Percentiles rank a stretch among this genome's conserved stretches.
phyloP scores from a whole-genome alignment of 2,113 vertebrate species.

The Thamnaconus septentrionalis region DNA sequence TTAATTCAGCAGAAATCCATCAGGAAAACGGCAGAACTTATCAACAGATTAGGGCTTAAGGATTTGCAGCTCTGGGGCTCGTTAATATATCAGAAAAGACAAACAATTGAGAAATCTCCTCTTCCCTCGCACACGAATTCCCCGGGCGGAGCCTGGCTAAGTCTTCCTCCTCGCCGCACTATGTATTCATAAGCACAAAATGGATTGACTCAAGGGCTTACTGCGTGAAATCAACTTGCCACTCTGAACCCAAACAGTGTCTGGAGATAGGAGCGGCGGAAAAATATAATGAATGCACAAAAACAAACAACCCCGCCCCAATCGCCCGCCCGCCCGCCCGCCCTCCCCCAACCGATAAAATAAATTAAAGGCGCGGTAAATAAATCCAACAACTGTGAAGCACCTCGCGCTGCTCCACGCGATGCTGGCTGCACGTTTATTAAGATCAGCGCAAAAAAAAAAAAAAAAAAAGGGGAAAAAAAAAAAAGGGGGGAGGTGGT shows the following conservation, averaged over 20 bases:
- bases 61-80: slow-evolving; percentile 43
- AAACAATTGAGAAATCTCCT: slow-evolving; percentile 50
- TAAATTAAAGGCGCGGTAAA: slow-evolving; percentile 4
- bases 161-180: slow-evolving; percentile 48
- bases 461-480: too few species aligned
- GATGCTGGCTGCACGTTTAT: slow-evolving; percentile 5
- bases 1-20: slow-evolving; percentile 43
- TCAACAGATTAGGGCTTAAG: slow-evolving; percentile 38
- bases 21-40: slow-evolving; percentile 42
- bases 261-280: slow-evolving; percentile 10
- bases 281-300: slow-evolving; percentile 19
- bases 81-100: slow-evolving; percentile 48
- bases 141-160: slow-evolving; percentile 21
- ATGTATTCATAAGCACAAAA: slow-evolving; percentile 58
- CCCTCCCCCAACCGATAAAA: background rate
- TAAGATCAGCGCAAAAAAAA: slow-evolving; percentile 36
- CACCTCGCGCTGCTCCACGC: slow-evolving; percentile 2
- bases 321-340: too few species aligned
- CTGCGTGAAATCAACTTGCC: slow-evolving; percentile 52
- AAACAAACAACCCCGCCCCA: background rate
- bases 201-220: slow-evolving; percentile 50
- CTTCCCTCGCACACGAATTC: slow-evolving; percentile 44
- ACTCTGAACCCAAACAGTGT: slow-evolving; percentile 42
- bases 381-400: slow-evolving; percentile 2
- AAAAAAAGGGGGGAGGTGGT: too few species aligned